Conservation (phyloP, 2,113 vertebrate species). For the Coracopsis vasa region DNA sequence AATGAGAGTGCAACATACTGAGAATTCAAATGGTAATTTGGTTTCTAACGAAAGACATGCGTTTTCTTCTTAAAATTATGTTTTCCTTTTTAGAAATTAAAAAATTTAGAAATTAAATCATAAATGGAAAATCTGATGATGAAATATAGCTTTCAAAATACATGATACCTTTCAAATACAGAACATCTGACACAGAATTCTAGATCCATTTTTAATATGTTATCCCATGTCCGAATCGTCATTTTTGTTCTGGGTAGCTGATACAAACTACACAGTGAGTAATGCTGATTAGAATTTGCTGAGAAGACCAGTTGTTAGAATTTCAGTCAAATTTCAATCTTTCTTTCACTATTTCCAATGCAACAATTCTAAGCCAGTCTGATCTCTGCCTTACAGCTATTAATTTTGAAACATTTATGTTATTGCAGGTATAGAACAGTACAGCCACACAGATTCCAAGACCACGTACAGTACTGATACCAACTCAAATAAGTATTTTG, state of each 20-base stretch:
- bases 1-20: rapidly evolving
- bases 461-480: not conserved
- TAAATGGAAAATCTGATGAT: not conserved
- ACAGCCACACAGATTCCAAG: not conserved
- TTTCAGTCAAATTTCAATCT: not conserved
- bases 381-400: not conserved
- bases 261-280: not conserved
- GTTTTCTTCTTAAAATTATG: not conserved
- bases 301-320: not conserved
- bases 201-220: not conserved
- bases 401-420: not conserved
- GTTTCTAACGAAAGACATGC: not conserved
- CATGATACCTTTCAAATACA: not conserved
- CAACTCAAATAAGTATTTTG: not conserved
- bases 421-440: not conserved
- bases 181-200: not conserved
- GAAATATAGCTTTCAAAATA: not conserved
- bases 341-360: not conserved
- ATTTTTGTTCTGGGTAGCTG: not conserved
- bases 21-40: not conserved
- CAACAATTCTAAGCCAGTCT: not conserved
- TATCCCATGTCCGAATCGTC: not conserved
- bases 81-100: not conserved
- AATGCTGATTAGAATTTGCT: not conserved
- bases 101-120: not conserved